Evolutionary conservation across 2,113 vertebrate species (phyloP).

Genomic region (Hippocampus zosterae): DNA sequence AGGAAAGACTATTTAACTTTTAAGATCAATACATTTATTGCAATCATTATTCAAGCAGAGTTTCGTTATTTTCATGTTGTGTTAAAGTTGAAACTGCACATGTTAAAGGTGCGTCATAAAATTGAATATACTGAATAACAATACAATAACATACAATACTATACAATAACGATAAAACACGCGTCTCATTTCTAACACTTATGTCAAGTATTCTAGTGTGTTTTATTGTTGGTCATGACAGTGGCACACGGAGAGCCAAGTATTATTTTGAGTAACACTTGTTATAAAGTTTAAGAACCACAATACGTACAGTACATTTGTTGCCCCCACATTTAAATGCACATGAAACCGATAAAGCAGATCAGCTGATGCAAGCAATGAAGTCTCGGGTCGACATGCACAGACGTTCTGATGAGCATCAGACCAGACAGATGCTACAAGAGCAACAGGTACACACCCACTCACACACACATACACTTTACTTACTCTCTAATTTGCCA

Average conservation of each 20-base stretch:
- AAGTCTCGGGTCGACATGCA: slow-evolving; percentile 60
- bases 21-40: too few species aligned
- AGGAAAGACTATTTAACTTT: too few species aligned
- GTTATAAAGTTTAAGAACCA: not conserved
- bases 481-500: slow-evolving; percentile 79
- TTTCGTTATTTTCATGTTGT: too few species aligned
- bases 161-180: too few species aligned
- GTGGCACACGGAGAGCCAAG: not conserved
- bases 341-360: slow-evolving; percentile 27
- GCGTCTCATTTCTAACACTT: too few species aligned
- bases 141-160: too few species aligned
- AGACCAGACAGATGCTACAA: slow-evolving; percentile 54
- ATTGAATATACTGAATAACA: too few species aligned
- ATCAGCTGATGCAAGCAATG: slow-evolving; percentile 48
- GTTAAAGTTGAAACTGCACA: too few species aligned
- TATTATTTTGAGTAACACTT: not conserved
- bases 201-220: too few species aligned
- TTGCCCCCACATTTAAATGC: slow-evolving; percentile 8
- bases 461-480: slow-evolving; percentile 49
- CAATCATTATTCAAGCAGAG: too few species aligned
- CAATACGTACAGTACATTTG: not conserved
- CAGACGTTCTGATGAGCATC: slow-evolving; percentile 51
- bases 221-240: too few species aligned
- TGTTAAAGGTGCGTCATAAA: too few species aligned
- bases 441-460: slow-evolving; percentile 28